phyloP scores from a whole-genome alignment of 2,113 vertebrate species.

The Aphyosemion australe region DNA sequence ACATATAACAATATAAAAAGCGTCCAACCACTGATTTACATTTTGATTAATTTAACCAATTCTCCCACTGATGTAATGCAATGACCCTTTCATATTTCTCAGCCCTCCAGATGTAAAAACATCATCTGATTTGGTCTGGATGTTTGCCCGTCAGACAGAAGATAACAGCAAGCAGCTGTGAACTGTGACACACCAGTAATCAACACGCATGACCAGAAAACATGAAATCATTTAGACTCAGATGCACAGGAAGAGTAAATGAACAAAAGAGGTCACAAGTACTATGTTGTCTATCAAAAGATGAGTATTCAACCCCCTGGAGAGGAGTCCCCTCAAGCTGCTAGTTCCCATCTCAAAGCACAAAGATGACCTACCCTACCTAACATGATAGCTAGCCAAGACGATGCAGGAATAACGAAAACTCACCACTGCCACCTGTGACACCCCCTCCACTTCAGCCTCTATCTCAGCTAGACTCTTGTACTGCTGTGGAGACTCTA shows the following conservation, averaged over 20 bases:
- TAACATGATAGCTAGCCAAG: too few relatives aligned
- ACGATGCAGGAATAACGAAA: neutral
- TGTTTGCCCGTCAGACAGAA: constrained; percentile 24
- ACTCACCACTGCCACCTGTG: constrained; percentile 84
- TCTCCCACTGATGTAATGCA: constrained; percentile 28
- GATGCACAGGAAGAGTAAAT: constrained; percentile 34
- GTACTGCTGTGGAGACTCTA: constrained; percentile 83
- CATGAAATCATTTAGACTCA: neutral
- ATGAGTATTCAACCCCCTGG: constrained; percentile 51
- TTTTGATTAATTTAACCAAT: constrained; percentile 20
- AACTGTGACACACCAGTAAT: constrained; percentile 35
- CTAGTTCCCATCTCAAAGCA: constrained; percentile 55
- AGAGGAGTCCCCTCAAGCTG: constrained; percentile 51
- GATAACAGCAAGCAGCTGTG: constrained; percentile 49
- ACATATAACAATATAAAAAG: constrained; percentile 49
- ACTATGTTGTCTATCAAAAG: constrained; percentile 62
- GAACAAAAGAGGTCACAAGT: constrained; percentile 57
- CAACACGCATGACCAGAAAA: neutral
- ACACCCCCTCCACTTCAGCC: constrained; percentile 79
- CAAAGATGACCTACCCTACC: too few relatives aligned
- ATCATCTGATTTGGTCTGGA: constrained; percentile 23
- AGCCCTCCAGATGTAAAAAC: constrained; percentile 31
- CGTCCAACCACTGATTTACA: constrained; percentile 24
- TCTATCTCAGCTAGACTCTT: constrained; percentile 84
- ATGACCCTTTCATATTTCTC: constrained; percentile 27